Conservation (phyloP, 2,797 vertebrate species). For the Perodicticus potto region DNA sequence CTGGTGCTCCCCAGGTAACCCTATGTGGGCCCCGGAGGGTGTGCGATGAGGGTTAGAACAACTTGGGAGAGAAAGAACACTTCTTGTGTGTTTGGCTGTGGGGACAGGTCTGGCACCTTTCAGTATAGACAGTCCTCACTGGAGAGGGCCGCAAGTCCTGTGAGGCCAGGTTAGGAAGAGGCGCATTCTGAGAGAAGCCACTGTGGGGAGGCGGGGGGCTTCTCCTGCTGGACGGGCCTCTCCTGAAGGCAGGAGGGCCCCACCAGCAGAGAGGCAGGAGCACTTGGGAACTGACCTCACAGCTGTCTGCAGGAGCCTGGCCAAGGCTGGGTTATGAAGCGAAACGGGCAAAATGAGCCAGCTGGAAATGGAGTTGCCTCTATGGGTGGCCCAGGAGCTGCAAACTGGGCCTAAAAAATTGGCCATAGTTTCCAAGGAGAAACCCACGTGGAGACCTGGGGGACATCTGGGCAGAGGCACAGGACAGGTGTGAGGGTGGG, state of each 20-base stretch:
- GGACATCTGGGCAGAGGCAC: neutral
- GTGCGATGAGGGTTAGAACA: neutral
- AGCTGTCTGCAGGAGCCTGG: neutral
- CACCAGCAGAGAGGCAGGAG: neutral
- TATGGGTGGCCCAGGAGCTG: neutral
- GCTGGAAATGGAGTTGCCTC: neutral
- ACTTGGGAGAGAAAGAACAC: neutral
- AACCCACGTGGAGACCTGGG: neutral
- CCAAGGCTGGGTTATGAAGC: neutral
- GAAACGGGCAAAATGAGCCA: neutral
- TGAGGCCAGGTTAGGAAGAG: neutral
- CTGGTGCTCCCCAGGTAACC: neutral
- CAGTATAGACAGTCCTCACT: neutral
- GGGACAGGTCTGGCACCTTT: neutral
- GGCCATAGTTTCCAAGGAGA: neutral
- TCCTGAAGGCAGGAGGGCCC: neutral
- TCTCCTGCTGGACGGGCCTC: too few species aligned
- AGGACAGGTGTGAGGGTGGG: too few species aligned
- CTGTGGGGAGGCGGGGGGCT: neutral
- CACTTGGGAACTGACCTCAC: rapidly evolving
- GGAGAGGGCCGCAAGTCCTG: neutral
- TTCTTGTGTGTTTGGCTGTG: neutral
- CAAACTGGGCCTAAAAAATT: neutral
- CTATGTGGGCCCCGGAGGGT: rapidly evolving
- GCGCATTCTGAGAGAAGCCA: neutral